Evolutionary conservation across 2,797 vertebrate species (phyloP).

Genomic region (Bradypodion ventrale): DNA sequence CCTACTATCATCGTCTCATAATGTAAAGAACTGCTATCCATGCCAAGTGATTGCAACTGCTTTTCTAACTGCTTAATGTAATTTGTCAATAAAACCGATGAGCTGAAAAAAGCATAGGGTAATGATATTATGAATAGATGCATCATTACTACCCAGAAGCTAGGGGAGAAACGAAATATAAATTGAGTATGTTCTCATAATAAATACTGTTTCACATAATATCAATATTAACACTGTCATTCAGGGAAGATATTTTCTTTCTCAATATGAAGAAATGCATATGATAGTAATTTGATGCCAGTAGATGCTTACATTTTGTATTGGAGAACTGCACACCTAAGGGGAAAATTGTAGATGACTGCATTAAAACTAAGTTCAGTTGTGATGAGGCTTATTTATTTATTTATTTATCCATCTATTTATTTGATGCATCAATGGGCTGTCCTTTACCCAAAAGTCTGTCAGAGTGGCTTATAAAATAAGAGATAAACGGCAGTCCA

Average conservation of each 20-base stretch:
- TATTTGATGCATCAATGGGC: too few species aligned
- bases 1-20: slow-evolving; percentile 41
- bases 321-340: not conserved
- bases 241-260: slow-evolving; percentile 29
- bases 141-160: slow-evolving; percentile 45
- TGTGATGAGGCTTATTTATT: not conserved
- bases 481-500: too few species aligned
- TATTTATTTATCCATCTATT: not conserved
- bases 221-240: slow-evolving; percentile 49
- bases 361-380: not conserved
- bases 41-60: slow-evolving; percentile 35
- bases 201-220: slow-evolving; percentile 50
- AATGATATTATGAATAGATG: slow-evolving; percentile 47
- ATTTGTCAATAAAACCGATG: slow-evolving; percentile 63
- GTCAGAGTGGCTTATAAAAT: too few species aligned
- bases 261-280: not conserved
- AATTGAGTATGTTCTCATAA: slow-evolving; percentile 52
- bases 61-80: slow-evolving; percentile 47
- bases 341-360: not conserved
- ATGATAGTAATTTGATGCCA: not conserved
- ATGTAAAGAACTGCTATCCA: slow-evolving; percentile 39
- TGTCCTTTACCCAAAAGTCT: too few species aligned
- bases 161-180: slow-evolving; percentile 24
- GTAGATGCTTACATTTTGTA: not conserved
- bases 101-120: slow-evolving; percentile 54